phyloP scores from a whole-genome alignment of 2,113 vertebrate species.

The Trematocara nigrifrons region DNA sequence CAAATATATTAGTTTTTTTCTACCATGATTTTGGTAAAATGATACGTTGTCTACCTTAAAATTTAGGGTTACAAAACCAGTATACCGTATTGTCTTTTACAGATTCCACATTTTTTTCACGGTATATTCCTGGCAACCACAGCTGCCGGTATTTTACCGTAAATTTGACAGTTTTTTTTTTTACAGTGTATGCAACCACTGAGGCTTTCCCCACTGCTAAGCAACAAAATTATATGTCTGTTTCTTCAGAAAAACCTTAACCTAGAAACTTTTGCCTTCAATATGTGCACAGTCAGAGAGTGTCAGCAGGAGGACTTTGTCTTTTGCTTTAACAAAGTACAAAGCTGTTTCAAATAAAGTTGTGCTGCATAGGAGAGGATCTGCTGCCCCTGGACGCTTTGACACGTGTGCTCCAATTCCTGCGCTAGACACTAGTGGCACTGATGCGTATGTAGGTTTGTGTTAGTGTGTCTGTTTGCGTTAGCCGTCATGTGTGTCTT shows the following conservation, averaged over 20 bases:
- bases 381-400: slow-evolving; percentile 16
- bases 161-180: too few species aligned
- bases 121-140: too few species aligned
- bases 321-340: not conserved
- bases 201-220: not conserved
- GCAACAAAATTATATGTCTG: not conserved
- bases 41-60: too few species aligned
- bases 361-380: slow-evolving; percentile 10
- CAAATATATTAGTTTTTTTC: not conserved
- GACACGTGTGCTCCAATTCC: slow-evolving; percentile 46
- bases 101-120: too few species aligned
- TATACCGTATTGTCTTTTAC: too few species aligned
- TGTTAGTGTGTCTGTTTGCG: not conserved
- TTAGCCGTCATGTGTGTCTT: not conserved
- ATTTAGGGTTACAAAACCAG: too few species aligned
- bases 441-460: not conserved
- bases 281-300: not conserved
- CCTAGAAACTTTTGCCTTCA: not conserved
- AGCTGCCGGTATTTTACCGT: too few species aligned
- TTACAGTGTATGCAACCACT: too few species aligned
- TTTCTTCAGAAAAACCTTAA: not conserved
- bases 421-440: slow-evolving; percentile 24
- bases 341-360: slow-evolving; percentile 15
- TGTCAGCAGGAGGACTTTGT: not conserved
- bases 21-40: too few species aligned